Base-by-base conservation (phyloP, 2,888 invertebrate genomes). In the Plebejus melissa region DNA sequence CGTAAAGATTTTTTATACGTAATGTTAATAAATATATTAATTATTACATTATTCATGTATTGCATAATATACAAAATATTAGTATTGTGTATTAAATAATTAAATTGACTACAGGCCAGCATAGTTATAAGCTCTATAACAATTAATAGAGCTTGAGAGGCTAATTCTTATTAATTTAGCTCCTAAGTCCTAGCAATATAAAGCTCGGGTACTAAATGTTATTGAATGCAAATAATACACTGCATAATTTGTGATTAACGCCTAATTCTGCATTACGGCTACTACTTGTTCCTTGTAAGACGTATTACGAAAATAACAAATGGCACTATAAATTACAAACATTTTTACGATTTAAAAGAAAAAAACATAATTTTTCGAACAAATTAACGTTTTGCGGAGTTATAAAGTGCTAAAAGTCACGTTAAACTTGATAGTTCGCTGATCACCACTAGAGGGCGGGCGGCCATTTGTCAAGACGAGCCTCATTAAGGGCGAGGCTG, bases 391-490 rank as follows among this genome's bases (percentile, higher is more conserved):
- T 74, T 65, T 75, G 74, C 74, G 74, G 36, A 77, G 78, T 78
- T 80, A 79, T 78, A 76, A 80, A 80, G 79, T 81, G 78, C 76
- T 79, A 80, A 78, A 80, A 78, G 77, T 79, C 80, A 84, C 85
- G 83, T 85, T 84, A 82, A 85, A 75, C 79, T 79, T 79, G 86
- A 87, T 89, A 87, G 88, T 88, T 87, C 85, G 81, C 83, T 89
- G 88, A 91, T 91, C 86, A 85, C 86, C 88, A 87, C 88, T 87
- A 90, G 90, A 87, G 89, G 90, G 90, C 90, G 90, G 87, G 83
- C 83, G 82, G 80, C 88, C 87, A 90, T 93, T 92, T 93, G 86
- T 93, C 89, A 91, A 85, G 81, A 80, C 82, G 84, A 86, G 84
- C 83, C 90, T 89, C 91, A 91, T 92, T 82, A 92, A 90, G 87